A percentile compares a stretch with the other conserved stretches of the same genome.
These are phyloP conservation scores for Tipula vernalis DNA, from an alignment of 2,888 invertebrate genomes.

Conservation along the genomic window DNA sequence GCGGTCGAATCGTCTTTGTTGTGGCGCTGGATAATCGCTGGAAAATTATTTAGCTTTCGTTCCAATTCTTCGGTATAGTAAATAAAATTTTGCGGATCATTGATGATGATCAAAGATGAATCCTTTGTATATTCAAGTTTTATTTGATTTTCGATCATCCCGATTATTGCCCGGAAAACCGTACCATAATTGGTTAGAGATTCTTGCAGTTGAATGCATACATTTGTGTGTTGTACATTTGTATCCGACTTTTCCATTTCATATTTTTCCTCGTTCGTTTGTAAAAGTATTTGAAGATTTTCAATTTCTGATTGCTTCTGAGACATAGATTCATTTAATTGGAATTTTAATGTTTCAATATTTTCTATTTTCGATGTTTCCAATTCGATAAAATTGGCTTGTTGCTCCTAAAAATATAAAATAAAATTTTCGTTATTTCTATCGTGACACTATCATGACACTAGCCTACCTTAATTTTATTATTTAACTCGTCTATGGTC, in stretches of 20 bases:
- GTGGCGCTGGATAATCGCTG: background rate
- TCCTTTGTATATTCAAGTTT: background rate
- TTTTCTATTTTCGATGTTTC: background rate
- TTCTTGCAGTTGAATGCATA: background rate
- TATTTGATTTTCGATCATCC: background rate
- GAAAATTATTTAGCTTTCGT: background rate
- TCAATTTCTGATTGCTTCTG: background rate
- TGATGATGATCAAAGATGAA: background rate
- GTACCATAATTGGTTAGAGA: background rate
- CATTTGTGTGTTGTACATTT: background rate
- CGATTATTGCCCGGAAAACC: background rate
- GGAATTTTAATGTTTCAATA: background rate
- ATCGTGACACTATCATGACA: background rate
- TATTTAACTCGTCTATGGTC: background rate
- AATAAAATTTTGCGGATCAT: background rate
- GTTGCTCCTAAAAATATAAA: background rate
- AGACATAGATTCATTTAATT: background rate
- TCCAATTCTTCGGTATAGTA: background rate
- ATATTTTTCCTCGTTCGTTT: background rate
- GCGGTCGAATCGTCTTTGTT: background rate
- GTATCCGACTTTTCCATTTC: background rate
- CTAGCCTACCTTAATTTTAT: background rate
- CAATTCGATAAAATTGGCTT: background rate
- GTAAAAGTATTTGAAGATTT: background rate
- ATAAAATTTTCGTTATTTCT: background rate